Percentiles rank a stretch among this genome's conserved stretches.
Evolutionary conservation across 2,888 invertebrate species (phyloP).

Genomic region (Synergus gifuensis): DNA sequence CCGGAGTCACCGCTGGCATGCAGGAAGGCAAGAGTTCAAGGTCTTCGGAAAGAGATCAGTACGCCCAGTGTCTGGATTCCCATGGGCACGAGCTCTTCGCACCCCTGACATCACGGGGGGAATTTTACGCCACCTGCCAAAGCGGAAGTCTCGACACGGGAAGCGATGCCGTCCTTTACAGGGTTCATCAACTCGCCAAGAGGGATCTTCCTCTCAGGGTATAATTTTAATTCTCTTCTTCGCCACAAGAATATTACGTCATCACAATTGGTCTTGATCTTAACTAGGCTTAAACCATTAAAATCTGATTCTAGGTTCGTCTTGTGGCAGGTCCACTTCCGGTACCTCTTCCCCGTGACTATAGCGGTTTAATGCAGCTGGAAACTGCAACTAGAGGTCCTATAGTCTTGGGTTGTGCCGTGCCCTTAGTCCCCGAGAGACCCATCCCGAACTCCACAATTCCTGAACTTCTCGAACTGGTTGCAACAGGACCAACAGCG

Average conservation of each 20-base stretch:
- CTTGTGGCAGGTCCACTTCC: conserved; percentile 77
- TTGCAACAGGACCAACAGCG: conserved; percentile 74
- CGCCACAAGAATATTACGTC: background rate
- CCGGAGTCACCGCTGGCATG: conserved; percentile 65
- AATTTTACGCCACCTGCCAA: conserved; percentile 79
- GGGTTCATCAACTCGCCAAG: conserved; percentile 78
- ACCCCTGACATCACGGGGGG: conserved; percentile 78
- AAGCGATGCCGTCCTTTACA: conserved; percentile 78
- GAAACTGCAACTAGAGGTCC: conserved; percentile 73
- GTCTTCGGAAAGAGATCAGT: conserved; percentile 76
- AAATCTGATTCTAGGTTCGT: conserved; percentile 70
- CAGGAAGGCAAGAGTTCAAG: conserved; percentile 74
- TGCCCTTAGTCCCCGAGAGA: conserved; percentile 73
- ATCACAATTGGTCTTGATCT: background rate
- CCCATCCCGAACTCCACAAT: conserved; percentile 70
- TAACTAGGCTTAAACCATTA: background rate
- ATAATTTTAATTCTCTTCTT: conserved; percentile 35
- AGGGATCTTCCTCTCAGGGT: conserved; percentile 78
- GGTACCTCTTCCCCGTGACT: conserved; percentile 74
- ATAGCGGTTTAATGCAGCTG: conserved; percentile 78
- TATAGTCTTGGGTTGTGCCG: conserved; percentile 79
- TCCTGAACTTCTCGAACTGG: conserved; percentile 72
- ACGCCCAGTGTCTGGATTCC: conserved; percentile 79
- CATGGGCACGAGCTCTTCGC: conserved; percentile 78
- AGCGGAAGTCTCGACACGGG: conserved; percentile 77